Evolutionary conservation across 1,140 invertebrate species (phyloP), one percentile per base, ranked within the genome.

Genomic region (Papilio glaucus): DNA sequence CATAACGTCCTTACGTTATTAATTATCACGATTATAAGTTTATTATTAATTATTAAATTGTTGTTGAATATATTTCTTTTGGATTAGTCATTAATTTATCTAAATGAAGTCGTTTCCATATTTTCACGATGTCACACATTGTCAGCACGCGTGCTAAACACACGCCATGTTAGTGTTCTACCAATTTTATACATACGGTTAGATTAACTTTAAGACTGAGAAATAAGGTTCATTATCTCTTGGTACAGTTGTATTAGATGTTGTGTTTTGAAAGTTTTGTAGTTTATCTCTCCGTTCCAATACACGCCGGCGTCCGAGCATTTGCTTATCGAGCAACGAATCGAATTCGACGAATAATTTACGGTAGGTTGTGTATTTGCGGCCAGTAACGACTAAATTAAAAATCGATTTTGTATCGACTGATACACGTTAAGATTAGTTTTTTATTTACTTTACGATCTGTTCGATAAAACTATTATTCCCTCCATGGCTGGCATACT

Each of bases 91-190:
- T 45, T 18, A 45, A 45, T 21, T 65, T 24, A 65, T 24, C 39
- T 24, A 39, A 65, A 39, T 12, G 1, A 65, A 65, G 62, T 37
- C 37, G 9, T 41, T 18, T 65, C 33, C 37, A 65, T 39, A 65
- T 21, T 65, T 65, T 41, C 10, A 39, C 18, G 18, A 37, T 63
- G 33, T 65, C 33, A 65, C 62, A 65, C 37, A 63, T 63, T 74
- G 74, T 74, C 76, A 73, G 71, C 72, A 71, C 70, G 73, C 74
- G 72, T 77, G 76, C 76, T 71, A 61, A 75, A 72, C 72, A 73
- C 77, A 77, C 62, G 29, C 76, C 70, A 71, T 73, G 71, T 69
- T 71, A 71, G 72, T 73, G 13, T 61, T 73, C 72, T 70, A 53
- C 45, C 72, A 71, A 65, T 74, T 24, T 21, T 65, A 65, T 71